Evolutionary conservation across 2,888 invertebrate species (phyloP), one percentile per base, ranked within the genome.

Genomic region (Acrobasis repandana): DNA sequence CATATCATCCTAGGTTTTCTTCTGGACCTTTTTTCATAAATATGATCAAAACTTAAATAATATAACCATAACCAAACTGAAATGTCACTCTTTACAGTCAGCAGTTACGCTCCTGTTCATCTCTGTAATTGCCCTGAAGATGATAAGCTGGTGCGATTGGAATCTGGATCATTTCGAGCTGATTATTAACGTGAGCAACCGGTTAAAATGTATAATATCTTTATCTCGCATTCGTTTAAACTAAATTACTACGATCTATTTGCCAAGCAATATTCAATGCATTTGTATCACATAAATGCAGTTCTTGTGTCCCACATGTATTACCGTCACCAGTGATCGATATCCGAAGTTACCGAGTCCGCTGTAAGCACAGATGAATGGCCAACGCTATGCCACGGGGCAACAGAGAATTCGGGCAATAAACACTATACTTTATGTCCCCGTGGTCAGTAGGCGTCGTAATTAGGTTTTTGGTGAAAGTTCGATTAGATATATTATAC

Each of bases 401-500:
- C 49, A 62, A 61, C 54, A 59, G 15, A 59, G 43, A 60, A 52
- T 52, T 60, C 51, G 33, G 52, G 52, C 60, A 63, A 67, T 70
- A 68, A 67, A 70, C 63, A 52, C 34, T 59, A 61, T 64, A 66
- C 34, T 68, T 67, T 66, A 68, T 67, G 64, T 61, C 62, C 51
- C 61, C 54, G 15, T 34, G 33, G 52, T 18, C 58, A 63, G 62
- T 61, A 58, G 65, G 63, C 60, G 60, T 65, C 62, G 69, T 75
- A 75, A 76, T 75, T 77, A 76, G 52, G 47, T 46, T 52, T 51
- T 54, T 33, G 75, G 76, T 71, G 76, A 76, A 76, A 76, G 76
- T 76, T 67, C 62, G 71, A 69, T 71, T 68, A 63, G 46, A 65
- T 69, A 69, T 59, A 59, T 59, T 69, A 67, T 70, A 50, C 46